These are phyloP conservation scores for Epirrhoe tristata DNA, from an alignment of 2,888 invertebrate species.

Conservation along the genomic window DNA sequence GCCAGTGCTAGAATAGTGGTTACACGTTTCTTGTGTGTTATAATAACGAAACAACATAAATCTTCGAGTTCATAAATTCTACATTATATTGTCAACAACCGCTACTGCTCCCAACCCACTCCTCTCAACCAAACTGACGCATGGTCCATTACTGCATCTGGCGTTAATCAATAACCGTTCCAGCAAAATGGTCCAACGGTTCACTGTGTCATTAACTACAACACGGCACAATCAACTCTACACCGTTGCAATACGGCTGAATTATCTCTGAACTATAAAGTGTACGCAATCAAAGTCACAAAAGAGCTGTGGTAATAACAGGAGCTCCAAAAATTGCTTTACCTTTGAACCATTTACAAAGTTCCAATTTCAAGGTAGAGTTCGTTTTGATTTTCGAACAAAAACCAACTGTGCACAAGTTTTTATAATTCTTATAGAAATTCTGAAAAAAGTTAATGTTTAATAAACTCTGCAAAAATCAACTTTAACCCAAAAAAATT, in stretches of 20 bases:
- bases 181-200: slow-evolving; percentile 44
- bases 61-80: background rate
- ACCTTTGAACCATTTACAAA: slow-evolving; percentile 19
- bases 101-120: slow-evolving; percentile 9
- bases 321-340: slow-evolving; percentile 23
- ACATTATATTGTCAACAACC: background rate
- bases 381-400: slow-evolving; percentile 3
- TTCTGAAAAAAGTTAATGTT: background rate
- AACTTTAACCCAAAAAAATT: background rate
- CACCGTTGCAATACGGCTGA: slow-evolving; percentile 8
- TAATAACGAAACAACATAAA: background rate
- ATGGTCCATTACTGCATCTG: slow-evolving; percentile 64
- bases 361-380: slow-evolving; percentile 3
- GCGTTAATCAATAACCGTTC: slow-evolving; percentile 70
- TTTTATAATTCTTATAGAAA: background rate
- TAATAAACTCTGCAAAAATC: background rate
- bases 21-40: too few relatives aligned
- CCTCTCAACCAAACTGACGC: slow-evolving; percentile 50
- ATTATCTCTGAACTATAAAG: slow-evolving; percentile 6
- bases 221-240: slow-evolving; percentile 23
- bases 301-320: slow-evolving; percentile 30
- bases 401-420: slow-evolving; percentile 3
- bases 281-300: slow-evolving; percentile 26
- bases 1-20: too few relatives aligned
- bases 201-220: slow-evolving; percentile 51